Base-by-base conservation (phyloP, 2,888 invertebrate genomes). In the Drosophila infuscata region DNA sequence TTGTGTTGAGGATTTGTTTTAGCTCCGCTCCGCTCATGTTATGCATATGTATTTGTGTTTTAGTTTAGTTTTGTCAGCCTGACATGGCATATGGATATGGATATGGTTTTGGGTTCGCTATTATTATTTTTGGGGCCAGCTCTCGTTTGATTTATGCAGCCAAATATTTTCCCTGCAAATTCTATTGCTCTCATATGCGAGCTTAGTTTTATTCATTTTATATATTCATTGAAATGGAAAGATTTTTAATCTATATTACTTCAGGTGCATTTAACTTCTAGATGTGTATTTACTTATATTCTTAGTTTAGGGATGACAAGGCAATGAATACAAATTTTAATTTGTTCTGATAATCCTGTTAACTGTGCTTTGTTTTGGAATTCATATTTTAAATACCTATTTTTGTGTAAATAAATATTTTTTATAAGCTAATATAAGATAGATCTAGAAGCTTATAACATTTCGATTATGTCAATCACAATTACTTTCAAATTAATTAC, bases 41-140 rank as follows among this genome's bases (percentile, higher is more conserved):
- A 79, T 74, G 84, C 89, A 85, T 77, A 85, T 82, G 90, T 88
- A 89, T 85, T 89, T 89, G 89, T 76, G 73, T 84, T 89, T 84
- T 88, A 88, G 90, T 90, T 89, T 89, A 89, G 84, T 84, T 84
- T 77, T 88, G 86, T 82, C 86, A 89, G 70, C 56, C 70, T 70
- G 74, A 76, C 81, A 83, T 82, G 74, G 73, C 73, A 81, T 81
- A 68, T 81, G 78, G 72, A 76, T 61, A 72, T 71, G 73, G 73
- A 83, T 80, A 67, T 74, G 71, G 82, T 62, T 88, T 80, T 66
- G 74, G 62, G 62, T 72, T 64, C 53, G 63, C 65, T 80, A 61
- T 64, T 66, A 78, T 77, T 75, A 53, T 51, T 62, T 57, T 58
- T 70, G 38, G 61, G 43, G 60, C 41, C 56, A 59, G 79, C 70